Conservation (phyloP, 2,888 invertebrate genomes). For the Caenorhabditis wallacei region DNA sequence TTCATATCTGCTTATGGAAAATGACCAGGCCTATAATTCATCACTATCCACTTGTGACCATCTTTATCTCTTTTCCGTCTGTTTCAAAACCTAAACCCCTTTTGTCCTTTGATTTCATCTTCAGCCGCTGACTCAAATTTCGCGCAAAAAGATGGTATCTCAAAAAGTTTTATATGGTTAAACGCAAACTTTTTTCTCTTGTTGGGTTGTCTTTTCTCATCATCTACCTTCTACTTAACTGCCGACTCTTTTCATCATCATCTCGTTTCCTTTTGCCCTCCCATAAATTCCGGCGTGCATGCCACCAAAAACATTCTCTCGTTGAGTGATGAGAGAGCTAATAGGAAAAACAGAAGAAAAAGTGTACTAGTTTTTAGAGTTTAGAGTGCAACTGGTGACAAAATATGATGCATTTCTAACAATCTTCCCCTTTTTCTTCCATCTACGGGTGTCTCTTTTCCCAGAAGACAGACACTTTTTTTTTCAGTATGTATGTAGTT, state of each 20-base stretch:
- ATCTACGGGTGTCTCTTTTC: neutral
- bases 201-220: neutral
- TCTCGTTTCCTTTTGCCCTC: conserved; percentile 49
- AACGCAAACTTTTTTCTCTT: conserved; percentile 13
- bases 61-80: conserved; percentile 27
- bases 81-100: conserved; percentile 50
- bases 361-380: conserved; percentile 56
- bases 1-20: conserved; percentile 1
- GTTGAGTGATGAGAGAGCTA: conserved; percentile 63
- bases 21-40: conserved; percentile 60
- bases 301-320: conserved; percentile 52
- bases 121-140: conserved; percentile 50
- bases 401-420: conserved; percentile 66
- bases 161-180: conserved; percentile 30
- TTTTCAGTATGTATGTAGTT: conserved; percentile 32
- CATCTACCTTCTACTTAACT: conserved; percentile 48
- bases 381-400: conserved; percentile 49
- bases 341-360: conserved; percentile 31
- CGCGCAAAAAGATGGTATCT: conserved; percentile 63
- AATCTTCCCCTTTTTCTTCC: conserved; percentile 14
- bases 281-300: conserved; percentile 59
- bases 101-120: conserved; percentile 54
- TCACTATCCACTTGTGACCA: conserved; percentile 64
- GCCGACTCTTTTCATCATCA: conserved; percentile 24
- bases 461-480: conserved; percentile 23